Evolutionary conservation across 2,113 vertebrate species (phyloP), one percentile per base, ranked within the genome.

Genomic region (Cyprinodon tularosa): DNA sequence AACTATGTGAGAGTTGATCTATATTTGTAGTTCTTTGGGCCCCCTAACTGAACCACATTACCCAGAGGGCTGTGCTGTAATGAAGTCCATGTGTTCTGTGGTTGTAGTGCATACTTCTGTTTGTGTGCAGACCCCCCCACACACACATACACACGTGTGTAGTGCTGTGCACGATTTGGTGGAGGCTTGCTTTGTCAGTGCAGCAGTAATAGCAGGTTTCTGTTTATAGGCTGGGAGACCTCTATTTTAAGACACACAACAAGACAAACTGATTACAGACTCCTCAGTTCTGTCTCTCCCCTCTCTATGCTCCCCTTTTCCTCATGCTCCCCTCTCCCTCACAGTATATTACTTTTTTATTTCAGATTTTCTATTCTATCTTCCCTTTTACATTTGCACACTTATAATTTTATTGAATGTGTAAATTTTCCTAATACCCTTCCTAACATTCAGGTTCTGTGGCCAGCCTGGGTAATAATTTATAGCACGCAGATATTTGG

Each of bases 231-330:
- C 83, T 81, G 88, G 83, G 86, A 66, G 86, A 81, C 68, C 87
- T 93, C 94, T 95, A 95, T 95, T 93, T 94, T 95, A 94, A 92
- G 94, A 94, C 93, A 91, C 93, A 94, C 90, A 94, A 95, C 93
- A 94, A 92, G 92, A 91, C 91, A 57, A 86, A 90, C 85, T 93
- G 93, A 95, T 93, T 94, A 91, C 89, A 94, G 92, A 86, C 91
- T 84, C 85, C 77, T 86, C 61, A 81, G 62, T 44, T 84, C 74
- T 79, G 78, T 84, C 82, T 77, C 86, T 80, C 70, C 76, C 78
- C 69, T 78, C 63, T 59, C 36, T 85, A 53, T 74, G 71, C 61
- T 79, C 84, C 89, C 90, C 83, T 85, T 82, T 70, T 80, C 76
- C 87, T 83, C 85, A 53, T 48, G 62, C 74, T 73, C 72, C 73